phyloP scores from a whole-genome alignment of 2,797 vertebrate species.

The Uromys caudimaculatus region DNA sequence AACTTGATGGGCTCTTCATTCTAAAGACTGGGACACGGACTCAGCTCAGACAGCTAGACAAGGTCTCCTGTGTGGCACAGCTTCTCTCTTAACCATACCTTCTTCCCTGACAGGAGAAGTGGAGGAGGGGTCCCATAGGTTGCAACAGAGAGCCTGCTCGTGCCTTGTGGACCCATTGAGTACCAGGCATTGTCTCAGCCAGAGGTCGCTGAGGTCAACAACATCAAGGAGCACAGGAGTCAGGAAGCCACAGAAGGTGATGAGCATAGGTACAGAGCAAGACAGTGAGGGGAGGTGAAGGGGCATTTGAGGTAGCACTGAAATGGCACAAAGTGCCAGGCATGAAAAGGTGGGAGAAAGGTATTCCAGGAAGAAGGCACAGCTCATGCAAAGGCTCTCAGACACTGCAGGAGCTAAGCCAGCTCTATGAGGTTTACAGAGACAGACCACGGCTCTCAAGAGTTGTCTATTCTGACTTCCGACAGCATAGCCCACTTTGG shows the following conservation, averaged over 20 bases:
- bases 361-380: no score
- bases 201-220: neutral
- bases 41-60: neutral
- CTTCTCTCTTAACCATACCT: neutral
- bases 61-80: neutral
- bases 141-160: neutral
- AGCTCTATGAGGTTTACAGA: neutral
- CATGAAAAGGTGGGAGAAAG: neutral
- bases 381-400: neutral
- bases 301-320: neutral
- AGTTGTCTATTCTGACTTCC: neutral
- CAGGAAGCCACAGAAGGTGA: neutral
- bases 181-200: neutral
- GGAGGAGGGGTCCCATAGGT: neutral
- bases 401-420: neutral
- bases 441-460: neutral
- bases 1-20: fast-evolving
- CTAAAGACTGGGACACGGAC: neutral
- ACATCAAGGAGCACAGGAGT: neutral
- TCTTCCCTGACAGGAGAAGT: neutral
- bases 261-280: neutral
- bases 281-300: neutral
- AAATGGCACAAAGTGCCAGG: neutral
- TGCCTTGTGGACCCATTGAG: neutral
- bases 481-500: neutral